phyloP scores from a whole-genome alignment of 2,797 vertebrate species.

The Myoxocephalus aenaeus region DNA sequence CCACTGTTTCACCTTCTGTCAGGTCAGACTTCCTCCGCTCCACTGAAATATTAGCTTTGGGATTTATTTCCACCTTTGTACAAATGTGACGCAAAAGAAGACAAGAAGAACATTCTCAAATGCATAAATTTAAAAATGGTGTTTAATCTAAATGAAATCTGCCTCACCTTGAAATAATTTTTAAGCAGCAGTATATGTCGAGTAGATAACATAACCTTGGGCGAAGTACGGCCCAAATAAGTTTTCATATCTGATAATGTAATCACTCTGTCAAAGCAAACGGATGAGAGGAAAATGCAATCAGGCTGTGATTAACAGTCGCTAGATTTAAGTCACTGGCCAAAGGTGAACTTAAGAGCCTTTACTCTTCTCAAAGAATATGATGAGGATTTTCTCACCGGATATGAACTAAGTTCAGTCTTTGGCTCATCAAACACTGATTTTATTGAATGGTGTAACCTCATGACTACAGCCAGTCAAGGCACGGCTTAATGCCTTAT shows the following conservation, averaged over 20 bases:
- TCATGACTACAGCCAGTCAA: conserved; percentile 29
- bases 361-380: conserved; percentile 14
- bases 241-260: conserved; percentile 70
- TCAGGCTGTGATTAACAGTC: conserved; percentile 54
- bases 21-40: conserved; percentile 1
- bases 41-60: neutral
- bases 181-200: conserved; percentile 39
- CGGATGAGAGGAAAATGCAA: conserved; percentile 44
- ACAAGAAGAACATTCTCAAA: conserved; percentile 15
- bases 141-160: conserved; percentile 84
- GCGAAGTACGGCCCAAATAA: conserved; percentile 57
- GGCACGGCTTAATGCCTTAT: conserved; percentile 30
- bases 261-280: conserved; percentile 64
- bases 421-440: conserved; percentile 46
- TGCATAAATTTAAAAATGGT: conserved; percentile 49
- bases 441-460: conserved; percentile 46
- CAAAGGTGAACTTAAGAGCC: conserved; percentile 34
- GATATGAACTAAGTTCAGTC: conserved; percentile 16
- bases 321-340: conserved; percentile 48
- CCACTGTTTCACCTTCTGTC: neutral
- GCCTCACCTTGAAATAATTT: conserved; percentile 63
- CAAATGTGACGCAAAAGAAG: conserved; percentile 20
- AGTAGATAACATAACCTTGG: conserved; percentile 54
- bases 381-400: conserved; percentile 17
- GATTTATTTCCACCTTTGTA: conserved; percentile 12